Percentiles rank a stretch among this genome's conserved stretches.
phyloP scores from a whole-genome alignment of 2,888 invertebrate species.

The Hydropsyche betteni region DNA sequence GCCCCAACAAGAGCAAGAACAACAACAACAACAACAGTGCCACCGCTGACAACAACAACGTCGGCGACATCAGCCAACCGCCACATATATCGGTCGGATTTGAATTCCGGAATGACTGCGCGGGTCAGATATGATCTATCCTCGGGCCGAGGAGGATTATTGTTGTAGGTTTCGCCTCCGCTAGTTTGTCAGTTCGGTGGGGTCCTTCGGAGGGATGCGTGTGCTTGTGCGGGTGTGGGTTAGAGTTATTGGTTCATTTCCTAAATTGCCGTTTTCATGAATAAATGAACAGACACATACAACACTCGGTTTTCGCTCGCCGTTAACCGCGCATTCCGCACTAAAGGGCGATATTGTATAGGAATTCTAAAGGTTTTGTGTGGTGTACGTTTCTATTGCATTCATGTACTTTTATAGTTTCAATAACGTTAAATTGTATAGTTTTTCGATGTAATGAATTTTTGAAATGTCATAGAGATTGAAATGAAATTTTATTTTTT shows the following conservation, averaged over 20 bases:
- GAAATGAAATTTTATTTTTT: too few species aligned
- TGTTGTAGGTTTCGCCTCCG: not conserved
- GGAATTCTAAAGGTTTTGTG: too few species aligned
- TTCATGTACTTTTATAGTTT: too few species aligned
- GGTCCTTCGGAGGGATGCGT: not conserved
- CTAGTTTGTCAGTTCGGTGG: not conserved
- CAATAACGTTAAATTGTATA: too few species aligned
- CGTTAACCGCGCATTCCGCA: slow-evolving; percentile 1
- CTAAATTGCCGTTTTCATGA: slow-evolving; percentile 29
- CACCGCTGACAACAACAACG: not conserved
- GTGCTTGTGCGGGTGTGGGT: not conserved
- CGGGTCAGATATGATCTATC: slow-evolving; percentile 19
- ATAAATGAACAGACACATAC: slow-evolving; percentile 22
- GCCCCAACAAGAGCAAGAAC: slow-evolving; percentile 2
- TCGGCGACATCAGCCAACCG: too few species aligned
- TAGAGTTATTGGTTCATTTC: slow-evolving; percentile 27
- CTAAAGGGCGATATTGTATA: not conserved
- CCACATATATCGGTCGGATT: too few species aligned
- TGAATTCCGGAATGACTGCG: too few species aligned
- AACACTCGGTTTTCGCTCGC: not conserved
- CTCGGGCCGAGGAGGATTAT: not conserved
- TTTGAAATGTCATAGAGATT: too few species aligned
- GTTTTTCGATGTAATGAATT: too few species aligned
- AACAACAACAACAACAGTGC: slow-evolving; percentile 17
- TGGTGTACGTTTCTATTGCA: too few species aligned